Evolutionary conservation across 2,797 vertebrate genomes (phyloP).

Genomic region (Leptoclinus maculatus): DNA sequence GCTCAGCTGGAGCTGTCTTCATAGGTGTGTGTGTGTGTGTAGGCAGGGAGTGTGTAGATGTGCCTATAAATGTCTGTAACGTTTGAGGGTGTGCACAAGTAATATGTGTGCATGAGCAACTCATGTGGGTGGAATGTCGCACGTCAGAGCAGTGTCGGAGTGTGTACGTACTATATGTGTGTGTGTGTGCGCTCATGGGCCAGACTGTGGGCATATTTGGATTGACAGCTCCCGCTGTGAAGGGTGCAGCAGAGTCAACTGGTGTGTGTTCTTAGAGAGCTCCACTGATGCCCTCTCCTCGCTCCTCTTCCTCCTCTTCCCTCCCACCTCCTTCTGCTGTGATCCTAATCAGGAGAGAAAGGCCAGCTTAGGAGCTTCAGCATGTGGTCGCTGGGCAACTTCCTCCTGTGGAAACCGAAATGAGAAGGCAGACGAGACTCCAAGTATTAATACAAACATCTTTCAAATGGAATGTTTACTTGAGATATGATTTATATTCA

Average conservation of each 20-base stretch:
- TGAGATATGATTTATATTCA: not conserved
- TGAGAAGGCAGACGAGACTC: constrained; percentile 15
- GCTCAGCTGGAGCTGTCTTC: constrained; percentile 64
- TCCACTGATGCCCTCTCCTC: constrained; percentile 48
- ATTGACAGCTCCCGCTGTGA: constrained; percentile 78
- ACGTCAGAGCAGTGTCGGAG: not conserved
- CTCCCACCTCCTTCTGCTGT: constrained; percentile 47
- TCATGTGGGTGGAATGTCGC: constrained; percentile 24
- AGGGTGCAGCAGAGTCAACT: constrained; percentile 76
- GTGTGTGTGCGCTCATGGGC: not conserved
- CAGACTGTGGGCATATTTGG: constrained; percentile 63
- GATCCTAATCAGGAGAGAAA: constrained; percentile 69
- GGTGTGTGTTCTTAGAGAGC: constrained; percentile 70
- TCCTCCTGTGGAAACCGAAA: constrained; percentile 23
- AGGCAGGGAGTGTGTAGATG: constrained; percentile 5
- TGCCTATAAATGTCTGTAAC: constrained; percentile 24
- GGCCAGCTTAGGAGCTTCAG: constrained; percentile 38
- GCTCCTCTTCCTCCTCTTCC: constrained; percentile 28
- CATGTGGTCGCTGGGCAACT: constrained; percentile 25
- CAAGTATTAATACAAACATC: not conserved
- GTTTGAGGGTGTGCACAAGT: not conserved
- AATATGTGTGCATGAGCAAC: constrained; percentile 9
- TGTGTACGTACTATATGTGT: not conserved
- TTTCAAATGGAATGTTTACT: not conserved
- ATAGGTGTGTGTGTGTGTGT: constrained; percentile 12